These are phyloP conservation scores for Sclerodermus sp. DNA, from an alignment of 2,888 invertebrate species.

Conservation along the genomic window DNA sequence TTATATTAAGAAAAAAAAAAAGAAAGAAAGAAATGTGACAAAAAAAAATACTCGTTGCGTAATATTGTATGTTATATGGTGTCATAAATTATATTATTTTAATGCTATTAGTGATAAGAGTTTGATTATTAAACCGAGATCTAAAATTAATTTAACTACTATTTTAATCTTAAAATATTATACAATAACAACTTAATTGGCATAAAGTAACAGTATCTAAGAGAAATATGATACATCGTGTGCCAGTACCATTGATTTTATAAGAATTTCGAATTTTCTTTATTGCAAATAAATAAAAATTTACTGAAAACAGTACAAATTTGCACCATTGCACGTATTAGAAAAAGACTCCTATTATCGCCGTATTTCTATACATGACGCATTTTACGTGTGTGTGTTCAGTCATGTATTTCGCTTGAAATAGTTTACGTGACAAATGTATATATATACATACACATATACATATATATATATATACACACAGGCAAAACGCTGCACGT, in stretches of 20 bases:
- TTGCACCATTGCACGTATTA: conserved; percentile 14
- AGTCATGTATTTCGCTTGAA: conserved; percentile 17
- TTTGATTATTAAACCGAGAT: too few species aligned
- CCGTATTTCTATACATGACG: conserved; percentile 10
- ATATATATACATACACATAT: too few species aligned
- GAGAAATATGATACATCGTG: conserved; percentile 1
- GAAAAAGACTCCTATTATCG: conserved; percentile 9
- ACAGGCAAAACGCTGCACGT: conserved; percentile 25
- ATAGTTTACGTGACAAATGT: conserved; percentile 21
- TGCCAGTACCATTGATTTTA: conserved; percentile 12
- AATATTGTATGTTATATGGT: too few species aligned
- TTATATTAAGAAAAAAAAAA: too few species aligned
- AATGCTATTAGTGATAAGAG: too few species aligned
- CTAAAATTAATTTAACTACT: too few species aligned
- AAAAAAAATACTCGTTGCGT: too few species aligned
- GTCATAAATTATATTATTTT: too few species aligned
- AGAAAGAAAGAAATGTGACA: too few species aligned
- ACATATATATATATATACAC: too few species aligned
- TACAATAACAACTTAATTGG: too few species aligned
- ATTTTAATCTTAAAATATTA: too few species aligned
- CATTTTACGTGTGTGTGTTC: conserved; percentile 9
- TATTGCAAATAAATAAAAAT: conserved; percentile 24
- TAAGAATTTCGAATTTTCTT: conserved; percentile 19
- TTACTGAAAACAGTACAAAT: conserved; percentile 25
- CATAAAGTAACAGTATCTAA: conserved; percentile 1